These are phyloP conservation scores for Aleiodes sp. DNA, from an alignment of 1,140 invertebrate species.

Conservation along the genomic window DNA sequence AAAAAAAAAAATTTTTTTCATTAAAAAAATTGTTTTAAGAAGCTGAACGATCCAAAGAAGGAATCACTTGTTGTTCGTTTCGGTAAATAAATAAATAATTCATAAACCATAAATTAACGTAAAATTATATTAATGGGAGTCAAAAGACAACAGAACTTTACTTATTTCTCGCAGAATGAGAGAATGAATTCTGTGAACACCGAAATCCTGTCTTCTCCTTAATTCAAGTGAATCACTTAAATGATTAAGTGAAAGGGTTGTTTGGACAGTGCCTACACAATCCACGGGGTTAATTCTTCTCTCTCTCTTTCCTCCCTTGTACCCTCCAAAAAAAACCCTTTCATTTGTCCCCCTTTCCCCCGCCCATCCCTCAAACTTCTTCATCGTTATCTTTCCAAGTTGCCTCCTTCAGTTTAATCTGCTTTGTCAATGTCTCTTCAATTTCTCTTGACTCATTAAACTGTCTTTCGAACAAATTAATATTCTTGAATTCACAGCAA, in stretches of 20 bases:
- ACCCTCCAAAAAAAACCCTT: neutral
- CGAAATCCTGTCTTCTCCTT: constrained; percentile 14
- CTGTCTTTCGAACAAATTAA: constrained; percentile 35
- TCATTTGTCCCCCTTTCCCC: neutral
- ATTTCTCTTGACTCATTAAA: constrained; percentile 25
- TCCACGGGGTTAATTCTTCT: constrained; percentile 30
- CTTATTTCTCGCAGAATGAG: neutral
- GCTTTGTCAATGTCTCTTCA: constrained; percentile 35
- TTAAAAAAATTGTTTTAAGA: too few species aligned
- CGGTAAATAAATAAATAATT: constrained; percentile 9
- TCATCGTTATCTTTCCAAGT: constrained; percentile 16
- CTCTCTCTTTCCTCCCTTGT: neutral
- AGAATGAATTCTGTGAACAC: neutral
- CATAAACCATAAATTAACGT: neutral
- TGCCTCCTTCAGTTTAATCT: constrained; percentile 21
- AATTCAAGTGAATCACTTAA: constrained; percentile 40
- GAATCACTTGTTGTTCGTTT: too few species aligned
- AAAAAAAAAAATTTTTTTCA: too few species aligned
- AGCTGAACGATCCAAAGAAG: too few species aligned
- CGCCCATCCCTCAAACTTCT: neutral
- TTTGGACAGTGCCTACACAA: constrained; percentile 31
- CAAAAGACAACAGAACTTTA: neutral
- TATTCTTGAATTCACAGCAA: too few species aligned
- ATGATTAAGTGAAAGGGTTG: constrained; percentile 41
- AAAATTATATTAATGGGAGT: neutral